These are phyloP conservation scores for Periparus ater DNA, from an alignment of 2,797 vertebrate species.

Conservation along the genomic window DNA sequence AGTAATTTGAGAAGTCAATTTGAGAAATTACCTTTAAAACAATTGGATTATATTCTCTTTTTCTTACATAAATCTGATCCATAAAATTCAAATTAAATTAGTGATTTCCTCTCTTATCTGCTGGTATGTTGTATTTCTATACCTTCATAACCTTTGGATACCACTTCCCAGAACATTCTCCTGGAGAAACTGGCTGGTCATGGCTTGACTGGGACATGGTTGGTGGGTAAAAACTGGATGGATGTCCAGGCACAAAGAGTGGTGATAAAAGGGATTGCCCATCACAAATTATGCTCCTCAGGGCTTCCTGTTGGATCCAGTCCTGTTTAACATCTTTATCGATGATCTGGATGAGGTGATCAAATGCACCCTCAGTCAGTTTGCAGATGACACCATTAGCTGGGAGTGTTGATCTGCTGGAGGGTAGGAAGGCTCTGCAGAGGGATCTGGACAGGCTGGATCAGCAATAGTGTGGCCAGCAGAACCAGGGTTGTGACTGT, in stretches of 20 bases:
- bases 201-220: not conserved
- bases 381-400: not conserved
- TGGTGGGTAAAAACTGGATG: not conserved
- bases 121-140: not conserved
- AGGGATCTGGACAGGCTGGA: not conserved
- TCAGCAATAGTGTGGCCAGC: not conserved
- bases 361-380: not conserved
- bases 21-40: not conserved
- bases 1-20: not conserved
- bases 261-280: not conserved
- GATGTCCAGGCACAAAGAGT: not conserved
- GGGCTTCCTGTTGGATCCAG: not conserved
- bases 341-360: not conserved
- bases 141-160: not conserved
- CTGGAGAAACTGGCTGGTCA: not conserved
- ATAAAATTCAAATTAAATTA: not conserved
- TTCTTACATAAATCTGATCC: not conserved
- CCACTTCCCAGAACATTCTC: not conserved
- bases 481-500: not conserved
- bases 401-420: not conserved
- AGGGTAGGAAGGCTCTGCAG: not conserved
- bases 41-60: not conserved
- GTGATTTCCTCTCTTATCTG: not conserved
- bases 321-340: not conserved
- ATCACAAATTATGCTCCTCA: not conserved